These are phyloP conservation scores for Rallus crepitans DNA, from an alignment of 2,797 vertebrate species.

Conservation along the genomic window DNA sequence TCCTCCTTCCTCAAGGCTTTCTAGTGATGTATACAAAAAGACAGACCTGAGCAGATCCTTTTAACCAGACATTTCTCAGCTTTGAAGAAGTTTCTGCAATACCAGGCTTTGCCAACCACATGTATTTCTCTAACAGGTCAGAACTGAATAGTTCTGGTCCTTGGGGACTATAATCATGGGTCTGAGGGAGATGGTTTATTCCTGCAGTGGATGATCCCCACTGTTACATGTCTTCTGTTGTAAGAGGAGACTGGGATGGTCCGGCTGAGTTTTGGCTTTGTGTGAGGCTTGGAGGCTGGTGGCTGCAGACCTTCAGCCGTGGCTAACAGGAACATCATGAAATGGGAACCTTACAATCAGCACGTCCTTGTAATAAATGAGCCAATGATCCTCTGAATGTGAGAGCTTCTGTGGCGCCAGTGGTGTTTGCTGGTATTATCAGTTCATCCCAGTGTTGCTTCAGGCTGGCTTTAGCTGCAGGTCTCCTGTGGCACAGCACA, in stretches of 20 bases:
- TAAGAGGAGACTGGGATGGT: not conserved
- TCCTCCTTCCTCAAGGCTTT: not conserved
- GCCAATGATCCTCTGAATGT: not conserved
- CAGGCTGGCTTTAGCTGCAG: not conserved
- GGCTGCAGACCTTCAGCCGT: not conserved
- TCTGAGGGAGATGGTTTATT: not conserved
- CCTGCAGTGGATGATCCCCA: not conserved
- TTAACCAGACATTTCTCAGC: not conserved
- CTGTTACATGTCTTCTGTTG: not conserved
- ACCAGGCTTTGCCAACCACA: not conserved
- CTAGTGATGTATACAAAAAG: not conserved
- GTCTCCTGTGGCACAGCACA: not conserved
- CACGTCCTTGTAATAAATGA: not conserved
- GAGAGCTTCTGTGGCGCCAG: rapidly evolving
- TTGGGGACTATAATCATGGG: not conserved
- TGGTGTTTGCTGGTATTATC: not conserved
- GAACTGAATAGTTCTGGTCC: not conserved
- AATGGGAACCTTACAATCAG: not conserved
- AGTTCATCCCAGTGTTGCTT: not conserved
- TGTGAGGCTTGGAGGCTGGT: not conserved
- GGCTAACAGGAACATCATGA: not conserved
- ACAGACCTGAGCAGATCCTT: not conserved
- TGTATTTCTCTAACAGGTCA: not conserved
- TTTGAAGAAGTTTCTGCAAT: conserved; percentile 1
- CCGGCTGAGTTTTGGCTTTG: not conserved